phyloP scores from a whole-genome alignment of 2,113 vertebrate genomes.

The Gorsachius goisagi region DNA sequence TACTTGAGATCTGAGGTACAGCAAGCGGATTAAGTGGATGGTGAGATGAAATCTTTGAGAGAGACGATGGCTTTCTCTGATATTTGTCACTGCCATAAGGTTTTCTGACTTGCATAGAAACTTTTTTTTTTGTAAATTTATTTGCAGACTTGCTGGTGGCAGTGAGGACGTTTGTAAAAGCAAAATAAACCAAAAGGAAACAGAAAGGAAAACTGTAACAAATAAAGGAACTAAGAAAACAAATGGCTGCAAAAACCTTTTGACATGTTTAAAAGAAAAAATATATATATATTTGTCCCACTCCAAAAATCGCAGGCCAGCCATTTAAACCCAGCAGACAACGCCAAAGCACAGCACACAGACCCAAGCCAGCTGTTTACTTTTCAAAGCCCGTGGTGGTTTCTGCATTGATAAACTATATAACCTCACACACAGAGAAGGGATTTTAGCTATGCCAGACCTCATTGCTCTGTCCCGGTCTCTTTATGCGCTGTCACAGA shows the following conservation, averaged over 20 bases:
- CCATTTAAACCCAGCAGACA: conserved; percentile 25
- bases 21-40: conserved; percentile 70
- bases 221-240: conserved; percentile 34
- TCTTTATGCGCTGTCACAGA: conserved; percentile 48
- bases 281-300: neutral
- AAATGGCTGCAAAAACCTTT: conserved; percentile 5
- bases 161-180: neutral
- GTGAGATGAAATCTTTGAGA: conserved; percentile 66
- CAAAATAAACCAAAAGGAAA: conserved; percentile 17
- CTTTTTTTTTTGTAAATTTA: neutral
- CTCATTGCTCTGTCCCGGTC: conserved; percentile 29
- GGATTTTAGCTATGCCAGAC: conserved; percentile 60
- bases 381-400: conserved; percentile 58
- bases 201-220: neutral
- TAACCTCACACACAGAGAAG: conserved; percentile 58
- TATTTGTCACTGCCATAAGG: conserved; percentile 46
- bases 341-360: neutral
- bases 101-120: conserved; percentile 49
- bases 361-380: conserved; percentile 46
- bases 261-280: conserved; percentile 24
- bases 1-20: conserved; percentile 78
- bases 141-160: conserved; percentile 2
- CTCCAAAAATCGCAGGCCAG: neutral
- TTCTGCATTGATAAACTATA: conserved; percentile 65
- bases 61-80: conserved; percentile 41